These are phyloP conservation scores for Pogonomyrmex barbatus DNA, from an alignment of 1,140 invertebrate genomes.

Conservation along the genomic window DNA sequence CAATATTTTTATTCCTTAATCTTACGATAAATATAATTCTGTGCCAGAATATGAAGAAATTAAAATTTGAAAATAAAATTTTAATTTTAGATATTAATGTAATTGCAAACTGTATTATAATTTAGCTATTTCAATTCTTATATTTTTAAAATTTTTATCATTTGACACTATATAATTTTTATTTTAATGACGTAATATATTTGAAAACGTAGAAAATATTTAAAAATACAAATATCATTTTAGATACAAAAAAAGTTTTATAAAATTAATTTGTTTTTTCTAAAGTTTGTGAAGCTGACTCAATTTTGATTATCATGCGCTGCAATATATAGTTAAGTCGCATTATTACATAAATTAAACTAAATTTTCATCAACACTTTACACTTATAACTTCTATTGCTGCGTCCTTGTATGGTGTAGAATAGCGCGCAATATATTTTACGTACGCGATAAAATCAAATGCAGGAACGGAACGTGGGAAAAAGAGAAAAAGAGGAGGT, in stretches of 20 bases:
- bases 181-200: not conserved
- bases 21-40: not conserved
- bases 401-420: slow-evolving; percentile 75
- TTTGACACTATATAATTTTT: not conserved
- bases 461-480: not conserved
- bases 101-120: not conserved
- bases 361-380: slow-evolving; percentile 2
- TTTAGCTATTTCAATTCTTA: not conserved
- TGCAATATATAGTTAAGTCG: slow-evolving; percentile 8
- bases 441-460: slow-evolving; percentile 42
- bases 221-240: not conserved
- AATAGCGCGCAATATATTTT: slow-evolving; percentile 71
- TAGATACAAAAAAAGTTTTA: not conserved
- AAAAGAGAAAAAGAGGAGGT: not conserved
- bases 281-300: slow-evolving; percentile 1
- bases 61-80: not conserved
- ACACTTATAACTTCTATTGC: not conserved
- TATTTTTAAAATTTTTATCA: not conserved
- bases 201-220: not conserved
- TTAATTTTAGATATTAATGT: not conserved
- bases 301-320: not conserved
- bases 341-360: not conserved
- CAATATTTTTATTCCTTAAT: not conserved
- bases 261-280: not conserved
- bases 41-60: not conserved